Percentiles rank a stretch among this genome's conserved stretches.
phyloP scores from a whole-genome alignment of 2,113 vertebrate species.

The Grammomys dolichurus region DNA sequence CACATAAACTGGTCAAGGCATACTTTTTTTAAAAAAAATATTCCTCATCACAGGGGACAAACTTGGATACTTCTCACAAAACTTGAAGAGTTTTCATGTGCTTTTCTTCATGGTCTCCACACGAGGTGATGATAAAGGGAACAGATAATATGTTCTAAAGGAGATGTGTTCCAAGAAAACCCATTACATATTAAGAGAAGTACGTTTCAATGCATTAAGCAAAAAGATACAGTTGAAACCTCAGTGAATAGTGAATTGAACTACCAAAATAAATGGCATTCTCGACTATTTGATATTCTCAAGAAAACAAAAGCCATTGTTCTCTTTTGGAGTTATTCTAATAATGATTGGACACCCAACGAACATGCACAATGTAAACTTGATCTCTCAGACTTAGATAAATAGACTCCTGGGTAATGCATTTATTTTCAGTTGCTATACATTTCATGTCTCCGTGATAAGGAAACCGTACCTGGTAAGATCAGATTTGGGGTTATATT shows the following conservation, averaged over 20 bases:
- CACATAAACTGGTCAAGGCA: neutral
- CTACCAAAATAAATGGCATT: neutral
- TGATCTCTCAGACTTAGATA: neutral
- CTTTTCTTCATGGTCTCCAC: neutral
- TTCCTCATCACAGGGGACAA: neutral
- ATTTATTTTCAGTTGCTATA: constrained; percentile 64
- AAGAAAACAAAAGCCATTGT: neutral
- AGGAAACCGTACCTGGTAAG: constrained; percentile 23
- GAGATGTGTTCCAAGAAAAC: neutral
- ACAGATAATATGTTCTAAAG: neutral
- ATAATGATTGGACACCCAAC: constrained; percentile 34
- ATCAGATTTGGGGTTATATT: constrained; percentile 30
- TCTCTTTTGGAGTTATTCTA: neutral
- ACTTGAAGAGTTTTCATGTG: neutral
- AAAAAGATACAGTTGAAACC: constrained; percentile 25
- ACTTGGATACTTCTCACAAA: neutral
- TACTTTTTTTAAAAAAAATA: neutral
- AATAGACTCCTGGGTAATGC: neutral
- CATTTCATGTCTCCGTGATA: constrained; percentile 67
- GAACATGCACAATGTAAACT: constrained; percentile 44
- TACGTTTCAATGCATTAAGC: neutral
- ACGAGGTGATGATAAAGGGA: neutral
- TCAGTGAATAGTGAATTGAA: neutral
- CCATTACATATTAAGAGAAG: neutral
- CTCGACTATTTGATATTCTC: constrained; percentile 1